phyloP scores from a whole-genome alignment of 2,888 invertebrate genomes.

The Ligdia adustata region DNA sequence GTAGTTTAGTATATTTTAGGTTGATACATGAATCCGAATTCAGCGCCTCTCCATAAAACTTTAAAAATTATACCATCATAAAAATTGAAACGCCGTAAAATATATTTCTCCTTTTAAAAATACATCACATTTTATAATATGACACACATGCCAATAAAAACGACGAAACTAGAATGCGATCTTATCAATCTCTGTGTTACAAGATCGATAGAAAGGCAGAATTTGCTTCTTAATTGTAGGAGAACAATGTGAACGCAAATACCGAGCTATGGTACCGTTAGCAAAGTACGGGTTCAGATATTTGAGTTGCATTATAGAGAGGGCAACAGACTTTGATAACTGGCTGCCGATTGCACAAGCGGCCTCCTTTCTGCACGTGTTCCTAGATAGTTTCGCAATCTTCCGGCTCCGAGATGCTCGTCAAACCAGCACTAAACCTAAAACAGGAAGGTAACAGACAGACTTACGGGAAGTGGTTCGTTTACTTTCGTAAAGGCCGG shows the following conservation, averaged over 20 bases:
- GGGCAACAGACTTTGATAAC: constrained; percentile 75
- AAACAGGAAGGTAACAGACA: constrained; percentile 36
- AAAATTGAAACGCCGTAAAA: constrained; percentile 2
- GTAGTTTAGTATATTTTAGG: too few species aligned
- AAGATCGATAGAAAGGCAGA: constrained; percentile 8
- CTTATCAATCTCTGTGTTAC: constrained; percentile 13
- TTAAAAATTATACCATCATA: constrained; percentile 8
- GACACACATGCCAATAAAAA: not conserved
- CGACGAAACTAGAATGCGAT: not conserved
- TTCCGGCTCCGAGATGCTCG: constrained; percentile 52
- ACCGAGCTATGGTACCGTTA: constrained; percentile 62
- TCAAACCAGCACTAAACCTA: constrained; percentile 35
- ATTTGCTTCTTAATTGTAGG: constrained; percentile 45
- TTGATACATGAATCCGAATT: too few species aligned
- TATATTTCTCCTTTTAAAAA: constrained; percentile 5
- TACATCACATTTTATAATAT: constrained; percentile 8
- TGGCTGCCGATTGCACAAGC: constrained; percentile 67
- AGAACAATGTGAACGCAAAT: constrained; percentile 69
- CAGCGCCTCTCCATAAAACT: not conserved
- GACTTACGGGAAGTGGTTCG: constrained; percentile 26
- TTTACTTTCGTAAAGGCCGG: constrained; percentile 27
- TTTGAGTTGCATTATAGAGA: constrained; percentile 61
- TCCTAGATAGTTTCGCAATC: constrained; percentile 63
- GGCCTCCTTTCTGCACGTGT: constrained; percentile 74
- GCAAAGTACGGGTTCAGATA: constrained; percentile 50